Evolutionary conservation across 2,797 vertebrate species (phyloP), one percentile per base, ranked within the genome.

Genomic region (Mormyrus proboscirostris): DNA sequence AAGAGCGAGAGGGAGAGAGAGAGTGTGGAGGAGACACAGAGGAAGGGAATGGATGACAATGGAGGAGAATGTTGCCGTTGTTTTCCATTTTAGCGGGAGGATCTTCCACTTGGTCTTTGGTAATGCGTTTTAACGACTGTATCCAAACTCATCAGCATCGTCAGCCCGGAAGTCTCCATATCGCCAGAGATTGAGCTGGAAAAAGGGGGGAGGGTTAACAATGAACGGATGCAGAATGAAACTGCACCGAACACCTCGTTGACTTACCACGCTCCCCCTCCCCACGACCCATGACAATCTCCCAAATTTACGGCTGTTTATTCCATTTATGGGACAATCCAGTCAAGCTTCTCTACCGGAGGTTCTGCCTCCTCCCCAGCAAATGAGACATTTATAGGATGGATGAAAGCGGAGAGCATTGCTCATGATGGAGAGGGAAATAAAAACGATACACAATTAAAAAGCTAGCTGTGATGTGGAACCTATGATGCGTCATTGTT

Each of bases 161-260:
- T 99, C 98, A 0, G 97, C 98, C 0, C 98, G 97, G 95, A 99
- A 99, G 92, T 99, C 98, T 88, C 98, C 98, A 0, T 99, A 99
- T 91, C 98, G 97, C 97, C 98, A 99, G 90, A 99, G 96, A 95
- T 99, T 99, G 93, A 99, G 96, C 98, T 97, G 92, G 79, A 89
- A 92, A 89, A 79, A n/a, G 12, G 14, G 33, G 38, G 73, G 14
- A 29, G 5, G 87, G 59, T 14, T 0, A 25, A 51, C 51, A 86
- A 85, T 65, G 41, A 2, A 91, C 3, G 44, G 65, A n/a, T 29
- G 14, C 8, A 89, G 33, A 57, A 50, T 85, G 44, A 57, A 51
- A 55, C 47, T 53, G 49, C 84, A 25, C 19, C 10, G 9, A 12
- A 51, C 12, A 14, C 49, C 50, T 53, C 50, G 4, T 1, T 65